Conservation (phyloP, 2,797 vertebrate species). For the Parauchenoglanis ngamensis region DNA sequence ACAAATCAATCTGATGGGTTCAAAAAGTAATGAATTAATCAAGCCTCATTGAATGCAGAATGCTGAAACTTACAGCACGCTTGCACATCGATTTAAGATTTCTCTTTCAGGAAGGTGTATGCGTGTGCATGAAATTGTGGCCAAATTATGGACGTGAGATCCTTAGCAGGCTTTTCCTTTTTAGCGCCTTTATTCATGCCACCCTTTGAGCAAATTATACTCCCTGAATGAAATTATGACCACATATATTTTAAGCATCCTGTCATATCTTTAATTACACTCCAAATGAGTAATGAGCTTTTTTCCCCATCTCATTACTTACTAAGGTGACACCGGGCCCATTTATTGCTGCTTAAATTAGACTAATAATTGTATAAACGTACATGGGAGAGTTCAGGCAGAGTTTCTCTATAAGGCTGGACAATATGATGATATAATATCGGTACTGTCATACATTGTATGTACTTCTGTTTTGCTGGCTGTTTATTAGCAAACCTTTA, state of each 20-base stretch:
- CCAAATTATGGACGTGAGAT: background rate
- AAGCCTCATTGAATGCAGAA: constrained; percentile 6
- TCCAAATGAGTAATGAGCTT: constrained; percentile 59
- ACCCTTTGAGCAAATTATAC: background rate
- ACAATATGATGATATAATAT: background rate
- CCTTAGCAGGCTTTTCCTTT: background rate
- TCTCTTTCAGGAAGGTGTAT: background rate
- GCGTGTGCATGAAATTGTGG: background rate
- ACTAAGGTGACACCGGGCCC: constrained; percentile 21
- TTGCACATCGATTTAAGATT: background rate
- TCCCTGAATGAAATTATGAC: background rate
- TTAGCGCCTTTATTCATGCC: background rate
- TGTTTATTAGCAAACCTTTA: background rate
- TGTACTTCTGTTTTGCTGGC: background rate
- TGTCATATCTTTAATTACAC: constrained; percentile 68
- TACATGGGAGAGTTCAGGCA: background rate
- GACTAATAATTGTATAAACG: constrained; percentile 33
- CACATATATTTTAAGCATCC: constrained; percentile 17
- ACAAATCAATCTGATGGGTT: background rate
- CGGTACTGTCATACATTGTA: background rate
- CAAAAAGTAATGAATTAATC: background rate
- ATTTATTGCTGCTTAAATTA: constrained; percentile 42
- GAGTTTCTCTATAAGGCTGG: background rate
- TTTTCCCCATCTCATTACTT: constrained; percentile 53
- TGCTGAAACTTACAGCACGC: background rate